phyloP scores from a whole-genome alignment of 2,888 invertebrate genomes.

The Micoletzkya japonica region DNA sequence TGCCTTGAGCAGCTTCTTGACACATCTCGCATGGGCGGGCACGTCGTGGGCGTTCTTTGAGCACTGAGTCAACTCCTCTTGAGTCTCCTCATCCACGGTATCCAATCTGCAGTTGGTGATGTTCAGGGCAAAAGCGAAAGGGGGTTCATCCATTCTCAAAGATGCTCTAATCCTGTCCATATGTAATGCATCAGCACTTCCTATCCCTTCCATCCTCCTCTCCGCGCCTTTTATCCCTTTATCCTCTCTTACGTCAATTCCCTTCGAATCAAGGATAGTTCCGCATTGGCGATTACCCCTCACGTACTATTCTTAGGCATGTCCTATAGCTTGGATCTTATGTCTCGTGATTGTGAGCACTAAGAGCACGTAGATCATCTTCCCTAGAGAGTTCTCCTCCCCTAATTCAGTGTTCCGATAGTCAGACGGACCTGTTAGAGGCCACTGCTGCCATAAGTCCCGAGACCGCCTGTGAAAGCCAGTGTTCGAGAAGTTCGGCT shows the following conservation, averaged over 20 bases:
- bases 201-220: too few species aligned
- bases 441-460: constrained; percentile 59
- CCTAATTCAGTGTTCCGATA: neutral
- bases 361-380: neutral
- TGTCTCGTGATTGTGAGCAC: too few species aligned
- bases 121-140: neutral
- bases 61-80: constrained; percentile 38
- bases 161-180: neutral
- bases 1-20: constrained; percentile 43
- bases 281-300: too few species aligned
- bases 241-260: too few species aligned
- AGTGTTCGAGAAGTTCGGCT: constrained; percentile 53
- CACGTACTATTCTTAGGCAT: too few species aligned
- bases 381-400: neutral
- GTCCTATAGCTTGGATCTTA: too few species aligned
- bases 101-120: constrained; percentile 30
- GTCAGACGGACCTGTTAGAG: constrained; percentile 39
- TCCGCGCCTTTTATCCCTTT: too few species aligned
- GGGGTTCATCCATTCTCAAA: too few species aligned
- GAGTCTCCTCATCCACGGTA: constrained; percentile 29
- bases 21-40: constrained; percentile 50
- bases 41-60: constrained; percentile 49
- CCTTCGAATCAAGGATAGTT: too few species aligned
- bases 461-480: constrained; percentile 56
- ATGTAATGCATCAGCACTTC: neutral